Conservation (phyloP, 2,113 vertebrate species). For the Podarcis muralis region DNA sequence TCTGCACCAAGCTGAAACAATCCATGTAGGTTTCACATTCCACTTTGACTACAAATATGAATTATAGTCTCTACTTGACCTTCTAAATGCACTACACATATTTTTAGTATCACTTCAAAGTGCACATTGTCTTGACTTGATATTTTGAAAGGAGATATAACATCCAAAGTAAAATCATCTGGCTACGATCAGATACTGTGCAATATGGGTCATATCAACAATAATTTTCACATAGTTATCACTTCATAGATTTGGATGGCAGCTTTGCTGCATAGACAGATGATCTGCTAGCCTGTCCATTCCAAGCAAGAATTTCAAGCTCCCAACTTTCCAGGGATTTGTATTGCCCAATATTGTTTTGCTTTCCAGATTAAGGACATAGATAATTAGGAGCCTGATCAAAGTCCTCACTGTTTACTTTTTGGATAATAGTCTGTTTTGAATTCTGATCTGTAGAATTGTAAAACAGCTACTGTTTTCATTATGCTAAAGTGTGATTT, state of each 20-base stretch:
- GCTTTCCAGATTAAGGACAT: not conserved
- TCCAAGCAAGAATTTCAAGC: not conserved
- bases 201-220: not conserved
- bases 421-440: not conserved
- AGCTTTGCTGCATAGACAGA: not conserved
- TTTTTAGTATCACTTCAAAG: constrained; percentile 4
- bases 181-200: not conserved
- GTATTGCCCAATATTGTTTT: not conserved
- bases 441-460: not conserved
- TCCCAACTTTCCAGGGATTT: constrained; percentile 2
- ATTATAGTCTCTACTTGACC: not conserved
- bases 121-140: not conserved
- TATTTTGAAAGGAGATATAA: not conserved
- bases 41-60: not conserved
- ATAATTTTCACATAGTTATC: constrained; percentile 1
- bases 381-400: not conserved
- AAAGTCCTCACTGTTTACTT: not conserved
- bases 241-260: not conserved
- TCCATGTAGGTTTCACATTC: not conserved
- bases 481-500: not conserved
- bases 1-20: not conserved
- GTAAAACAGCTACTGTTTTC: not conserved
- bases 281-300: not conserved
- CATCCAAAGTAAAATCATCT: not conserved
- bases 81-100: constrained; percentile 10